Evolutionary conservation across 2,888 invertebrate species (phyloP).

Genomic region (Drosophila fungiperda): DNA sequence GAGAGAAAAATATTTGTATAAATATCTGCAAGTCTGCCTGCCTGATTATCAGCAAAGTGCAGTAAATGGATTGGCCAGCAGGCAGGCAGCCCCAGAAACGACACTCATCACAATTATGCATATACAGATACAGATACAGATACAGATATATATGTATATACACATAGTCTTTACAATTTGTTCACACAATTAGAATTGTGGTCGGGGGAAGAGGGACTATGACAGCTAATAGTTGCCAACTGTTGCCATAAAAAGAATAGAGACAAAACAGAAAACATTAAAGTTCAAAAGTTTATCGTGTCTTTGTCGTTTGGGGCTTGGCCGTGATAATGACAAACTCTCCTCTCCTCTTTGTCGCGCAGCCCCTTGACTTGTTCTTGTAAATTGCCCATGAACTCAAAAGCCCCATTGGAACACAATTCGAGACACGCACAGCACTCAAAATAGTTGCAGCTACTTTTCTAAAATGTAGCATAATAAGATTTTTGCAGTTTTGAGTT

Average conservation of each 20-base stretch:
- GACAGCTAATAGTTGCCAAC: conserved; percentile 44
- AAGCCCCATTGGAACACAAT: background rate
- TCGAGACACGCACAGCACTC: background rate
- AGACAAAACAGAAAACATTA: conserved; percentile 33
- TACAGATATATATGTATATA: conserved; percentile 1
- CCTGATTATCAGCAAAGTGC: conserved; percentile 74
- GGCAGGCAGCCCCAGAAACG: conserved; percentile 42
- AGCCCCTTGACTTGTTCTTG: conserved; percentile 62
- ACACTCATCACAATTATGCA: conserved; percentile 52
- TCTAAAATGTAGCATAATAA: background rate
- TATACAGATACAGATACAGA: background rate
- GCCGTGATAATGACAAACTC: conserved; percentile 72
- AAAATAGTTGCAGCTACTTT: background rate
- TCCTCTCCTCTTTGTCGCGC: background rate
- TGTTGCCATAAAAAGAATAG: conserved; percentile 53
- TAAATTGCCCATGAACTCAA: conserved; percentile 62
- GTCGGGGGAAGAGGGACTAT: background rate
- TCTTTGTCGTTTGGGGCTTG: conserved; percentile 58
- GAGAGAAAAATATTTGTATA: conserved; percentile 21
- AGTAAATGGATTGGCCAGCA: conserved; percentile 53
- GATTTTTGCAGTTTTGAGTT: background rate
- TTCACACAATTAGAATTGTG: conserved; percentile 63
- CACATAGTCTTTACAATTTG: conserved; percentile 44
- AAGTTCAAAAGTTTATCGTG: conserved; percentile 78
- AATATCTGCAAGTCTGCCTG: conserved; percentile 21